phyloP scores from a whole-genome alignment of 2,113 vertebrate species.

The Tamias sibiricus region DNA sequence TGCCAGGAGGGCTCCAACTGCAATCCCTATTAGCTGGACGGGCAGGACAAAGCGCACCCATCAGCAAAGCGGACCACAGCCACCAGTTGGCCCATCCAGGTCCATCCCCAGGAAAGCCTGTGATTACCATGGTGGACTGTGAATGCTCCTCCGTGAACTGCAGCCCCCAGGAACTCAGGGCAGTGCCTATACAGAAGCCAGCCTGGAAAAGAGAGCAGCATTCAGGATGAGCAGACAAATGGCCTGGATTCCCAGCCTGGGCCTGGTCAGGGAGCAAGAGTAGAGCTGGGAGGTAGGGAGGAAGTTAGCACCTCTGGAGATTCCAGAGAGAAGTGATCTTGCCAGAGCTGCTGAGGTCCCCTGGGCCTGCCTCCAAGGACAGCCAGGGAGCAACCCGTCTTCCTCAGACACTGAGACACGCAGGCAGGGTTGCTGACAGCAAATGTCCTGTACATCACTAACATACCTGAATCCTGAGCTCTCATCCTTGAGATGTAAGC shows the following conservation, averaged over 20 bases:
- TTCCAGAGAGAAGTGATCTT: neutral
- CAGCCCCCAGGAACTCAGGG: conserved; percentile 85
- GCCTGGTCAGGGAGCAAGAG: neutral
- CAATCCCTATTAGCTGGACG: conserved; percentile 89
- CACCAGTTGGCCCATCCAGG: neutral
- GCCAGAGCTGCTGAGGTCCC: neutral
- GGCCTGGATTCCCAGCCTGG: neutral
- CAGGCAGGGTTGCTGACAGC: neutral
- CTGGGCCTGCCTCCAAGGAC: neutral
- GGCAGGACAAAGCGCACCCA: neutral
- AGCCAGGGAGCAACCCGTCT: neutral
- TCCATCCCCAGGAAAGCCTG: neutral
- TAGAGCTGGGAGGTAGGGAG: neutral
- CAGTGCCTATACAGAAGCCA: conserved; percentile 69
- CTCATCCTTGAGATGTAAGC: neutral
- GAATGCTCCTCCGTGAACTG: conserved; percentile 89
- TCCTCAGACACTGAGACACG: neutral
- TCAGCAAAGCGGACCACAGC: neutral
- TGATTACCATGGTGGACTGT: conserved; percentile 91
- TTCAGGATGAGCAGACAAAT: neutral
- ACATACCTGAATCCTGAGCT: neutral
- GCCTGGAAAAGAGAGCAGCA: conserved; percentile 69
- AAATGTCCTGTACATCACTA: neutral
- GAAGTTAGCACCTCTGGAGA: neutral
- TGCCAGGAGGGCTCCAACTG: conserved; percentile 86